These are phyloP conservation scores for Dendrolimus punctatus DNA, from an alignment of 1,140 invertebrate genomes.

Conservation along the genomic window DNA sequence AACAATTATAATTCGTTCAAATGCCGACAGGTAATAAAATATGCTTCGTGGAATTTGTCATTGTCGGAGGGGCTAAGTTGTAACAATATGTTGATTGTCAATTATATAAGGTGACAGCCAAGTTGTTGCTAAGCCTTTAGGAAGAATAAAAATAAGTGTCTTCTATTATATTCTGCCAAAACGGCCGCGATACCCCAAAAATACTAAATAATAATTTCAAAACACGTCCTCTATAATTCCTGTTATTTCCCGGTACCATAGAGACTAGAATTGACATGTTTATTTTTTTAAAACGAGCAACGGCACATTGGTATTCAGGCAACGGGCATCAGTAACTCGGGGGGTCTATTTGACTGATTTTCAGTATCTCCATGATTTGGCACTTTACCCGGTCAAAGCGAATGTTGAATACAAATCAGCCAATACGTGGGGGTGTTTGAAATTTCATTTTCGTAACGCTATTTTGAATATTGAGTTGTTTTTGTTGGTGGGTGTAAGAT, in stretches of 20 bases:
- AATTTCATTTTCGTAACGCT: slow-evolving; percentile 54
- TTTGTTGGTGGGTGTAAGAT: slow-evolving; percentile 12
- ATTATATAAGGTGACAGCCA: too few relatives aligned
- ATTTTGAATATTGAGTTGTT: slow-evolving; percentile 28
- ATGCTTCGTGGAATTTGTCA: too few relatives aligned
- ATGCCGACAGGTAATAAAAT: too few relatives aligned
- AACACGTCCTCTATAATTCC: slow-evolving; percentile 15
- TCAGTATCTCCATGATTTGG: slow-evolving; percentile 68
- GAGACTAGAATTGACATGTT: too few relatives aligned
- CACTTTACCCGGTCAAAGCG: slow-evolving; percentile 63
- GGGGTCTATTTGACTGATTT: slow-evolving; percentile 68
- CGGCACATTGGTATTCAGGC: slow-evolving; percentile 48
- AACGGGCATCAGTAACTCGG: slow-evolving; percentile 41
- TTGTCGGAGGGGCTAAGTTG: too few relatives aligned
- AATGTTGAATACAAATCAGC: slow-evolving; percentile 47
- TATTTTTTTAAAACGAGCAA: neutral
- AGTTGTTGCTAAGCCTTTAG: too few relatives aligned
- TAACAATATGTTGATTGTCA: too few relatives aligned
- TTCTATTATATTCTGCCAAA: too few relatives aligned
- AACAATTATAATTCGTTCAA: too few relatives aligned
- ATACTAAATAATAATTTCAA: too few relatives aligned
- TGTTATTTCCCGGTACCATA: slow-evolving; percentile 2
- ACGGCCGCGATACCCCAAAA: too few relatives aligned
- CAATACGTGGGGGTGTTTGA: slow-evolving; percentile 40
- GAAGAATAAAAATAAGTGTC: too few relatives aligned